Percentiles rank a stretch among this genome's conserved stretches.
These are phyloP conservation scores for Entomyzon cyanotis DNA, from an alignment of 2,113 vertebrate species.

Conservation along the genomic window DNA sequence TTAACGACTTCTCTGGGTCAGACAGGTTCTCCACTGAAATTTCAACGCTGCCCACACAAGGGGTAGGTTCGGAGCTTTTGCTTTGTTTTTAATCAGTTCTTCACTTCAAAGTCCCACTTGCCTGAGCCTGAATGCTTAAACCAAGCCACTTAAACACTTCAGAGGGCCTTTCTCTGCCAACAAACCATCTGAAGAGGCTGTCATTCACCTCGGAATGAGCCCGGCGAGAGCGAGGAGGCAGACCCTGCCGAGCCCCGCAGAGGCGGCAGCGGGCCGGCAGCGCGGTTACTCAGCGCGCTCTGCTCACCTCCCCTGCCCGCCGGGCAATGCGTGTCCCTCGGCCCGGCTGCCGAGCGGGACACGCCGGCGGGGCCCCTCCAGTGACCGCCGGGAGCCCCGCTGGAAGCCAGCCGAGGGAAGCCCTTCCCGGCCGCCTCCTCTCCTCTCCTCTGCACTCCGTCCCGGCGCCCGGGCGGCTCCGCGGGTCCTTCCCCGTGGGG, in stretches of 20 bases:
- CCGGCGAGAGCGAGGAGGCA: neutral
- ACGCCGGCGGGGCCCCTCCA: too few relatives aligned
- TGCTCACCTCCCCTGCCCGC: neutral
- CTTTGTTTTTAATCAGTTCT: neutral
- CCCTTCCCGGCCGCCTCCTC: neutral
- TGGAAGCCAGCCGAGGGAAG: neutral
- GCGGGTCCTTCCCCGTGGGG: neutral
- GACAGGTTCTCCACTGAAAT: neutral
- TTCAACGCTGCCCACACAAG: neutral
- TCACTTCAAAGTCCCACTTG: neutral
- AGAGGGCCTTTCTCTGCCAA: neutral
- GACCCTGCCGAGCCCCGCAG: neutral
- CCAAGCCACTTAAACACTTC: neutral
- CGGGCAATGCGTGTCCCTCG: neutral
- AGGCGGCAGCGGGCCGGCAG: neutral
- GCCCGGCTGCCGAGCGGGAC: neutral
- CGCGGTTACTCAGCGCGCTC: neutral
- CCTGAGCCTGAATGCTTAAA: neutral
- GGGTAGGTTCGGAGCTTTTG: rapidly evolving
- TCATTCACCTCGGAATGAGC: neutral
- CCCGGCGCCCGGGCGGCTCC: neutral
- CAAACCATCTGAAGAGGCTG: neutral
- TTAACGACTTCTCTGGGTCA: neutral
- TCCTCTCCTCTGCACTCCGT: neutral
- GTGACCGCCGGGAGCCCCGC: neutral